Percentiles rank a stretch among this genome's conserved stretches.
Evolutionary conservation across 2,888 invertebrate species (phyloP).

Genomic region (Emmelina monodactyla): DNA sequence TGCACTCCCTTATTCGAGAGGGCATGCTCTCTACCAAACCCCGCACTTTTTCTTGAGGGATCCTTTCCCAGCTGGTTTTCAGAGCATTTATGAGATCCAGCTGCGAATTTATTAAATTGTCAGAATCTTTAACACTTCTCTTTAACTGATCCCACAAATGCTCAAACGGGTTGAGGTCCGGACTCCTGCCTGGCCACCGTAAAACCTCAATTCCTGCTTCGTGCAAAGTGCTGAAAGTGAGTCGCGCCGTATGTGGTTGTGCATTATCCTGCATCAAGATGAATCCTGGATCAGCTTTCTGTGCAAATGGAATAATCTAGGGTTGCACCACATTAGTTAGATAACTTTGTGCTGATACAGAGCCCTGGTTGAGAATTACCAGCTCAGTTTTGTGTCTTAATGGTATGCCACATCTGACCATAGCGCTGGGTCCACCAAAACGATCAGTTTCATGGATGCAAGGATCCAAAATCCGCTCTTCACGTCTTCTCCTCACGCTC

Average conservation of each 20-base stretch:
- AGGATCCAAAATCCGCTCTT: constrained; percentile 5
- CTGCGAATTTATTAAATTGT: background rate
- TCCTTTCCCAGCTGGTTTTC: constrained; percentile 4
- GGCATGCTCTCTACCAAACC: constrained; percentile 1
- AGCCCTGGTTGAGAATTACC: background rate
- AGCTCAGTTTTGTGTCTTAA: no score
- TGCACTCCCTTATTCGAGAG: constrained; percentile 5
- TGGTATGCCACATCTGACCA: constrained; percentile 11
- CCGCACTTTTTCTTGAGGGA: constrained; percentile 7
- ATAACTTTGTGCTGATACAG: background rate
- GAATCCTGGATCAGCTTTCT: constrained; percentile 3
- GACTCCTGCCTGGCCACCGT: constrained; percentile 14
- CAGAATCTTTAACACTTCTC: constrained; percentile 2
- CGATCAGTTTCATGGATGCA: constrained; percentile 7
- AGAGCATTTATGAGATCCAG: constrained; percentile 1
- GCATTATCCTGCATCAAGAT: constrained; percentile 9
- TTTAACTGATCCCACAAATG: constrained; percentile 10
- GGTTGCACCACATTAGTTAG: background rate
- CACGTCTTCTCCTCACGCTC: constrained; percentile 4
- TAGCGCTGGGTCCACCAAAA: constrained; percentile 9
- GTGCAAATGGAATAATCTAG: constrained; percentile 1
- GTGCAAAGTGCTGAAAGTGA: constrained; percentile 6
- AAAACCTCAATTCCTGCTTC: constrained; percentile 11
- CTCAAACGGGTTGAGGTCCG: constrained; percentile 12
- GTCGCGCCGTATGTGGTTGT: constrained; percentile 7